Conservation (phyloP, 2,113 vertebrate species). For the Vidua macroura region DNA sequence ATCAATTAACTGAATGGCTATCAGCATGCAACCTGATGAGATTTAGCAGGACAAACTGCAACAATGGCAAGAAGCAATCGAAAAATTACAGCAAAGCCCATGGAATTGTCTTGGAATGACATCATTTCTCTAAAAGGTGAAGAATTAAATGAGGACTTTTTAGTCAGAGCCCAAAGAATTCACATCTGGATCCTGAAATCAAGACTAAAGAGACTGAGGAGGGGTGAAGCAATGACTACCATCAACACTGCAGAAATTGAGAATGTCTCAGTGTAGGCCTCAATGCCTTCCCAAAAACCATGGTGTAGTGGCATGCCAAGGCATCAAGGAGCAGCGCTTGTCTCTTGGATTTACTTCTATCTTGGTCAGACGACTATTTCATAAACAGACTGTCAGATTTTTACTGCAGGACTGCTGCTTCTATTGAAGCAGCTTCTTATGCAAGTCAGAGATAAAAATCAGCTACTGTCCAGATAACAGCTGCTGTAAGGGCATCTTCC, state of each 20-base stretch:
- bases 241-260: neutral
- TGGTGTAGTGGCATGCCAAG: neutral
- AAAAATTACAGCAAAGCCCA: neutral
- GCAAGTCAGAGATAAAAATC: neutral
- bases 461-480: neutral
- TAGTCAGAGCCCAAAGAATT: neutral
- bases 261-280: neutral
- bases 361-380: neutral
- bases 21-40: neutral
- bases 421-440: neutral
- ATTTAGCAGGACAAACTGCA: neutral
- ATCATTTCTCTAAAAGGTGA: neutral
- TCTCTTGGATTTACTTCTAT: neutral
- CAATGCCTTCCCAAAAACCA: neutral
- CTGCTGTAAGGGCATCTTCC: neutral
- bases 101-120: neutral
- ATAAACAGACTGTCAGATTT: neutral
- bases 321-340: neutral
- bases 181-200: neutral
- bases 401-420: neutral
- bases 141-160: neutral
- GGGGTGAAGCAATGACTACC: neutral
- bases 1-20: neutral
- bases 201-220: neutral
- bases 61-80: neutral